Conservation (phyloP, 2,797 vertebrate species). For the Sternotherus odoratus region DNA sequence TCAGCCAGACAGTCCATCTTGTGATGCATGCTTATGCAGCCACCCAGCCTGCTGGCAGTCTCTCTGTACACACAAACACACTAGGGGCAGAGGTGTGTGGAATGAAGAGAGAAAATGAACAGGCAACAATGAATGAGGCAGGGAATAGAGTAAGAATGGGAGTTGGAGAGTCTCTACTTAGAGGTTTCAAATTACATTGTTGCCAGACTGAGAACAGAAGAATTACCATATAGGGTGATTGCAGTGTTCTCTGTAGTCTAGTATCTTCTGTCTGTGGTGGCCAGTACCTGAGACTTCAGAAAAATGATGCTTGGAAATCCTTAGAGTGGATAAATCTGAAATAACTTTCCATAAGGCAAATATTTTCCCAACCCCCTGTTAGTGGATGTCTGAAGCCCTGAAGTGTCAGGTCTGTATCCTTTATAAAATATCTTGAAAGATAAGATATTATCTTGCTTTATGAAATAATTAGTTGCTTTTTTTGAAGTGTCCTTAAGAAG, state of each 20-base stretch:
- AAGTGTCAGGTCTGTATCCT: background rate
- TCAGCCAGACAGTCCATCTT: background rate
- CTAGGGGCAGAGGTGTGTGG: background rate
- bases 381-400: background rate
- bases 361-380: background rate
- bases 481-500: background rate
- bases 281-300: background rate
- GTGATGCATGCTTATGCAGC: background rate
- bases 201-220: background rate
- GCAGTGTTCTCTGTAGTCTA: background rate
- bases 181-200: fast-evolving
- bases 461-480: background rate
- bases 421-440: background rate
- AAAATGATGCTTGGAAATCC: background rate
- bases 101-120: background rate
- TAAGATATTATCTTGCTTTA: background rate
- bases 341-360: background rate
- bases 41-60: background rate
- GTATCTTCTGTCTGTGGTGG: background rate
- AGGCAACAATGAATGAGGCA: background rate
- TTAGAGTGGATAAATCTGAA: background rate
- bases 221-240: fast-evolving
- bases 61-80: background rate
- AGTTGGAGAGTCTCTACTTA: background rate
- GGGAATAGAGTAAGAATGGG: background rate